A percentile compares a stretch with the other conserved stretches of the same genome.
Evolutionary conservation across 35 echinoderm and acorn worm species (phyloP).

Genomic region (Ophiothrix spiculata): DNA sequence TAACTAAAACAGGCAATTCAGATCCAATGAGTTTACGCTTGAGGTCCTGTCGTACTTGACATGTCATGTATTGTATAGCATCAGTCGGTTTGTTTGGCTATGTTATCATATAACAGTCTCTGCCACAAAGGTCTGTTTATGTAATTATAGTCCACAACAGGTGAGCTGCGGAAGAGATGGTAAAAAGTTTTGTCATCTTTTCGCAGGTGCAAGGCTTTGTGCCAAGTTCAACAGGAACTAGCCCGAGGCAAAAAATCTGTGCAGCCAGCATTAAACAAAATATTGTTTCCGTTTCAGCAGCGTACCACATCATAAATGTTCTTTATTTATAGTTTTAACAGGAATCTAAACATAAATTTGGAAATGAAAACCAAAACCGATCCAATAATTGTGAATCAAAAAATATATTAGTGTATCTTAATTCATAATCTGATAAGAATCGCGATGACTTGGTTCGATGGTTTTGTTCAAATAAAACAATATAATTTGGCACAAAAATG

Average conservation of each 20-base stretch:
- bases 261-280: not conserved
- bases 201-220: not conserved
- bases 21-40: no score
- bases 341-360: no score
- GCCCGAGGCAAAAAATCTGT: not conserved
- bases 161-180: not conserved
- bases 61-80: conserved; percentile 9
- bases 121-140: not conserved
- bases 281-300: not conserved
- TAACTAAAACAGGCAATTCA: no score
- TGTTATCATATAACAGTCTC: not conserved
- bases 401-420: no score
- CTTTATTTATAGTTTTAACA: no score
- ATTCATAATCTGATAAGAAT: no score
- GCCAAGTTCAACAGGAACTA: not conserved
- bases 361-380: no score
- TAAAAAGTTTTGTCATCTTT: not conserved
- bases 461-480: no score
- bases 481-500: no score
- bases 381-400: no score
- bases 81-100: not conserved
- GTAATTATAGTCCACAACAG: not conserved
- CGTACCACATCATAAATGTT: no score
- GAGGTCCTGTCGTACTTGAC: not conserved
- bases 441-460: no score